Conservation (phyloP, 2,888 invertebrate species). For the Drosophila bunnanda region DNA sequence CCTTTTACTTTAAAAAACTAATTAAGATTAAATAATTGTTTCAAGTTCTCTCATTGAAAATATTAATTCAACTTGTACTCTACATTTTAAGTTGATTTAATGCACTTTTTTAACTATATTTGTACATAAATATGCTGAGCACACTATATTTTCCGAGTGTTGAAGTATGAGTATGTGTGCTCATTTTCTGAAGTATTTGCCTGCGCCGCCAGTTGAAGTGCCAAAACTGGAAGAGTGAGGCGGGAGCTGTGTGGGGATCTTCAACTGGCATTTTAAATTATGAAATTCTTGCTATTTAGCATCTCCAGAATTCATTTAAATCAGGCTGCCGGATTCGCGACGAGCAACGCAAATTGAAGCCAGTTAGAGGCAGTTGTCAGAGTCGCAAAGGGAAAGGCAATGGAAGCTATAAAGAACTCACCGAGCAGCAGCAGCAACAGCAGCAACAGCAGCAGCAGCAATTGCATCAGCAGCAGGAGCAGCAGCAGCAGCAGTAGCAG, state of each 20-base stretch:
- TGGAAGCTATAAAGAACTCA: slow-evolving; percentile 42
- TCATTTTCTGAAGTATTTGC: slow-evolving; percentile 72
- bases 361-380: slow-evolving; percentile 46
- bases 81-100: not conserved
- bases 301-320: slow-evolving; percentile 70
- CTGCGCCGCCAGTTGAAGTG: slow-evolving; percentile 61
- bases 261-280: slow-evolving; percentile 67
- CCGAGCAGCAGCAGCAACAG: slow-evolving; percentile 14
- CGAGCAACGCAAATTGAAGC: slow-evolving; percentile 41
- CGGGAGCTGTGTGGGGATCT: slow-evolving; percentile 13
- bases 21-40: not conserved
- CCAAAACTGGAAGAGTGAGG: slow-evolving; percentile 7
- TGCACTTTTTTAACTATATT: not conserved
- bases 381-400: slow-evolving; percentile 39
- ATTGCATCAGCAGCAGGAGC: no score
- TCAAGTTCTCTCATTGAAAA: not conserved
- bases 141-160: slow-evolving; percentile 15
- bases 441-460: slow-evolving; percentile 55
- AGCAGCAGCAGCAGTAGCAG: slow-evolving; percentile 36
- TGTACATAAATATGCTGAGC: not conserved
- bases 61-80: not conserved
- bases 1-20: not conserved
- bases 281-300: slow-evolving; percentile 73
- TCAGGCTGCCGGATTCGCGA: slow-evolving; percentile 35
- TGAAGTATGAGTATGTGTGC: slow-evolving; percentile 48